A percentile compares a stretch with the other conserved stretches of the same genome.
phyloP scores from a whole-genome alignment of 1,140 invertebrate species.

The Samia ricini region DNA sequence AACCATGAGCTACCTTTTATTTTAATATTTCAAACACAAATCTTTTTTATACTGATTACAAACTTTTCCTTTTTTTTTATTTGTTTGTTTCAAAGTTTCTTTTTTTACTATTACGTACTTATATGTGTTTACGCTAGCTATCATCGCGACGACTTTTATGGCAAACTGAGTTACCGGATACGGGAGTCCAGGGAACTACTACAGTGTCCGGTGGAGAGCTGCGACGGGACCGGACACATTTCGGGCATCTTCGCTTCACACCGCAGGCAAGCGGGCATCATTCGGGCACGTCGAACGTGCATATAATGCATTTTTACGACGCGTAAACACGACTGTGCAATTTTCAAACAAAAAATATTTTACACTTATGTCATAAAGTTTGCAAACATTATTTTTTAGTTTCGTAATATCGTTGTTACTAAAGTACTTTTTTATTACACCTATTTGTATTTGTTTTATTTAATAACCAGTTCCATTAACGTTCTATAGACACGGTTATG shows the following conservation, averaged over 20 bases:
- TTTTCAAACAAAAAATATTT: neutral
- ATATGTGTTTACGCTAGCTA: constrained; percentile 59
- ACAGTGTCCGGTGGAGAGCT: constrained; percentile 95
- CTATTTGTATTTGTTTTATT: neutral
- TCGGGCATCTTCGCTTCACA: constrained; percentile 93
- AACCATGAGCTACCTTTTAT: neutral
- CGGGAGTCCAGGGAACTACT: constrained; percentile 76
- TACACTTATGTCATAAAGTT: too few relatives aligned
- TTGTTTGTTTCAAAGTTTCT: constrained; percentile 25
- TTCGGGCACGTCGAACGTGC: constrained; percentile 20
- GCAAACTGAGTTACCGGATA: constrained; percentile 85
- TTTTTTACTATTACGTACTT: constrained; percentile 23
- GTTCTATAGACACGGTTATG: neutral
- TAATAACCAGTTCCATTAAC: neutral
- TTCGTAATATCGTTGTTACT: too few relatives aligned
- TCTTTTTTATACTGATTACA: neutral
- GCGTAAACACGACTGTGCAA: constrained; percentile 8
- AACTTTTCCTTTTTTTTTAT: constrained; percentile 31
- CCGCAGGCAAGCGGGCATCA: constrained; percentile 77
- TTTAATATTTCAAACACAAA: neutral
- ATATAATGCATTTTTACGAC: neutral
- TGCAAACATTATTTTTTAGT: too few relatives aligned
- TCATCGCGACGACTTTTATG: constrained; percentile 78
- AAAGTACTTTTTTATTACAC: too few relatives aligned
- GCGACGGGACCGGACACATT: constrained; percentile 91